Percentiles rank a stretch among this genome's conserved stretches.
phyloP scores from a whole-genome alignment of 2,113 vertebrate species.

The Delphinapterus leucas region DNA sequence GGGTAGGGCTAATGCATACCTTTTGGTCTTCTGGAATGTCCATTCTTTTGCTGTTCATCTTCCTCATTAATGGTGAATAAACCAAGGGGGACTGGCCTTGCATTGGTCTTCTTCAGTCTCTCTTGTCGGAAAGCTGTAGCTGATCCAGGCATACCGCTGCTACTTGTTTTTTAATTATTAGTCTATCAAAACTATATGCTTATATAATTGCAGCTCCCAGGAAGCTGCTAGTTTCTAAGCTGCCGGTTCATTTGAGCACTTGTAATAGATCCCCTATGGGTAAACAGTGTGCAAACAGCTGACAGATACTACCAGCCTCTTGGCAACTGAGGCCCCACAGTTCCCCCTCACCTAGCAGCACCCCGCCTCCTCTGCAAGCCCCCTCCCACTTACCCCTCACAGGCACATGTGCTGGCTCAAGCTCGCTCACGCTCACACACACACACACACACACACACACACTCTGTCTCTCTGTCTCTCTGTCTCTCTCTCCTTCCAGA shows the following conservation, averaged over 20 bases:
- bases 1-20: conserved; percentile 81
- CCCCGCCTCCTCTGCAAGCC: background rate
- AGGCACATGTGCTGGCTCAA: conserved; percentile 7
- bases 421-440: background rate
- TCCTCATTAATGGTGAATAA: conserved; percentile 98
- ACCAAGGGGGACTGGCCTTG: conserved; percentile 85
- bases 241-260: conserved; percentile 82
- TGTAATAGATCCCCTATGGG: conserved; percentile 80
- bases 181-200: conserved; percentile 69
- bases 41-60: conserved; percentile 92
- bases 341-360: conserved; percentile 68
- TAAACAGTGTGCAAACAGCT: conserved; percentile 81
- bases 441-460: background rate
- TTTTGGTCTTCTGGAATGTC: conserved; percentile 82
- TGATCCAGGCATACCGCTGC: conserved; percentile 83
- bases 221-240: conserved; percentile 81
- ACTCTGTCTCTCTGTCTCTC: no score
- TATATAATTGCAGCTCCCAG: conserved; percentile 76
- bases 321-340: conserved; percentile 68
- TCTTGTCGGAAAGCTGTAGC: conserved; percentile 81
- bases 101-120: conserved; percentile 87
- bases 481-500: conserved; percentile 67
- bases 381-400: conserved; percentile 42
- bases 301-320: conserved; percentile 81
- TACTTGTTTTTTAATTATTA: conserved; percentile 71